These are phyloP conservation scores for Erinaceus europaeus DNA, from an alignment of 2,113 vertebrate species.

Conservation along the genomic window DNA sequence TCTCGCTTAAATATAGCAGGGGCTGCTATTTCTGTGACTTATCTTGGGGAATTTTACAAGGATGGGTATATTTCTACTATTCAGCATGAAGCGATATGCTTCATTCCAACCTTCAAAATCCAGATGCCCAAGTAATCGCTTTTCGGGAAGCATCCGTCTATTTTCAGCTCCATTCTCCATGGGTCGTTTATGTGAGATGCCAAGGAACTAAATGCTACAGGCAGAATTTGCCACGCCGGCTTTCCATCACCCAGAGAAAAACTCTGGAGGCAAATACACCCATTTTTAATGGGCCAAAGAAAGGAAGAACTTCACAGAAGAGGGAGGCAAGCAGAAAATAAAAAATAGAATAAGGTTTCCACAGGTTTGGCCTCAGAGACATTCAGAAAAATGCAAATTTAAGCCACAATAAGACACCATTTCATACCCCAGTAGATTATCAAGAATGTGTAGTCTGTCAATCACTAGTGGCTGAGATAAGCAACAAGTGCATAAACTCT, in stretches of 20 bases:
- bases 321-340: no score
- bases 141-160: slow-evolving; percentile 42
- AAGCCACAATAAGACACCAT: slow-evolving; percentile 41
- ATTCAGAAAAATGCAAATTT: slow-evolving; percentile 52
- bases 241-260: slow-evolving; percentile 46
- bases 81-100: slow-evolving; percentile 52
- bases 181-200: slow-evolving; percentile 29
- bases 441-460: no score
- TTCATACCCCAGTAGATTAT: slow-evolving; percentile 49
- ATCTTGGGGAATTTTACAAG: slow-evolving; percentile 16
- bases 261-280: slow-evolving; percentile 36
- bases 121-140: slow-evolving; percentile 44
- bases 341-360: slow-evolving; percentile 2
- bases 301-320: slow-evolving; percentile 43
- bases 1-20: slow-evolving; percentile 49
- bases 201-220: slow-evolving; percentile 31
- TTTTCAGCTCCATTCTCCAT: slow-evolving; percentile 47
- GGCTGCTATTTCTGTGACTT: slow-evolving; percentile 48
- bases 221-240: neutral
- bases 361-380: slow-evolving; percentile 33
- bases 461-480: neutral
- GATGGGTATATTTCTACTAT: slow-evolving; percentile 39
- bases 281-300: slow-evolving; percentile 38
- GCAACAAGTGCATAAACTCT: neutral
- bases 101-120: slow-evolving; percentile 53